Conservation (phyloP, 2,113 vertebrate species). For the Pteruthius melanotis region DNA sequence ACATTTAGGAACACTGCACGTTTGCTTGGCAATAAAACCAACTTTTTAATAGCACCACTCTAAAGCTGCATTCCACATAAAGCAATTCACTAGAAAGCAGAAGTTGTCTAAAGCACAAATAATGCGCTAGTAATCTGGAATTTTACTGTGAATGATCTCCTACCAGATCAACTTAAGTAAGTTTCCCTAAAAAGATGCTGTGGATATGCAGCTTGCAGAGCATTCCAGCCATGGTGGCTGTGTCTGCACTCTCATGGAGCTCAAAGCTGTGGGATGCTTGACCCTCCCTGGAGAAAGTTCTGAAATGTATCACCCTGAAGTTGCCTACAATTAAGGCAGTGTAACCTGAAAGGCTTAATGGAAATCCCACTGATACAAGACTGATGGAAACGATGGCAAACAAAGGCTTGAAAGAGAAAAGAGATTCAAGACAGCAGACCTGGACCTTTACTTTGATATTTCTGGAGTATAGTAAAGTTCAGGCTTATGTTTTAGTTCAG, state of each 20-base stretch:
- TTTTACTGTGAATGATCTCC: background rate
- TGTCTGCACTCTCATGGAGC: accelerated
- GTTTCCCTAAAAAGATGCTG: background rate
- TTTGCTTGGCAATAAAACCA: background rate
- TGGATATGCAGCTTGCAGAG: background rate
- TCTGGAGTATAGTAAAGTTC: background rate
- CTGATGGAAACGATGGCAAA: background rate
- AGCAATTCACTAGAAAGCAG: background rate
- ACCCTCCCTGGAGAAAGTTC: background rate
- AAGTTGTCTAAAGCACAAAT: background rate
- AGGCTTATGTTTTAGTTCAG: background rate
- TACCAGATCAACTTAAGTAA: background rate
- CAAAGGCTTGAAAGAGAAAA: background rate
- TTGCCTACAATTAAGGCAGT: background rate
- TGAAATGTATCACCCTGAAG: background rate
- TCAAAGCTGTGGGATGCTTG: background rate
- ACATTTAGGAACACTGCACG: background rate
- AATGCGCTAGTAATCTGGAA: background rate
- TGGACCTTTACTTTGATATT: background rate
- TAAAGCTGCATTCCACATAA: background rate
- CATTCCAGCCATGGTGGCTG: background rate
- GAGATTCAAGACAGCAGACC: background rate
- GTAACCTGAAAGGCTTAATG: background rate
- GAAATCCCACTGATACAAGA: background rate
- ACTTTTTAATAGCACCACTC: background rate